Percentiles rank a stretch among this genome's conserved stretches.
phyloP scores from a whole-genome alignment of 1,140 invertebrate genomes.

The Meloidogyne exigua region DNA sequence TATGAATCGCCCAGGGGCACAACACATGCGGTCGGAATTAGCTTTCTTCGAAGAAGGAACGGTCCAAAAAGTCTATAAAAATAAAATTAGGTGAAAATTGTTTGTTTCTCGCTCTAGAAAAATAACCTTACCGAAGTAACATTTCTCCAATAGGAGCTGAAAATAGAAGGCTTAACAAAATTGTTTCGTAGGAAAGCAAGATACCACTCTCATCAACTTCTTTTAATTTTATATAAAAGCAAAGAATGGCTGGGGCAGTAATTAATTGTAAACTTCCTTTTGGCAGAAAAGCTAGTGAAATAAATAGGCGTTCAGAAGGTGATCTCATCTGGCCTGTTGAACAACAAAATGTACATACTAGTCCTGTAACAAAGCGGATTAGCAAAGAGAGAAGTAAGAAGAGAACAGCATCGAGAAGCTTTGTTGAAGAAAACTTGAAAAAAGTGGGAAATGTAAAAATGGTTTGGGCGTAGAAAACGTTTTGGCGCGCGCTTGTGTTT shows the following conservation, averaged over 20 bases:
- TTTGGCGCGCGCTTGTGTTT: no score
- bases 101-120: not conserved
- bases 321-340: constrained; percentile 19
- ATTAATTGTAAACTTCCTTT: constrained; percentile 54
- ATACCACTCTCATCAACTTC: constrained; percentile 18
- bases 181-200: constrained; percentile 34
- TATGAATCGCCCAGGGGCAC: constrained; percentile 3
- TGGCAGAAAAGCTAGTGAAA: constrained; percentile 48
- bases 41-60: not conserved
- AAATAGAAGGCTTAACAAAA: constrained; percentile 40
- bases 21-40: not conserved
- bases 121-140: constrained; percentile 32
- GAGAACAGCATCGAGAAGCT: constrained; percentile 42
- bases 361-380: constrained; percentile 31
- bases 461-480: no score
- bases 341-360: constrained; percentile 12
- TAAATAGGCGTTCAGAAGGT: constrained; percentile 46
- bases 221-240: not conserved
- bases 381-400: constrained; percentile 45
- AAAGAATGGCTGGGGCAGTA: constrained; percentile 4
- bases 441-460: not conserved
- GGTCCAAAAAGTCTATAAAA: constrained; percentile 9
- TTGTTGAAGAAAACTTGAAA: constrained; percentile 41
- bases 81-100: not conserved
- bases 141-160: constrained; percentile 53